These are phyloP conservation scores for Oxyura jamaicensis DNA, from an alignment of 2,113 vertebrate species.

Conservation along the genomic window DNA sequence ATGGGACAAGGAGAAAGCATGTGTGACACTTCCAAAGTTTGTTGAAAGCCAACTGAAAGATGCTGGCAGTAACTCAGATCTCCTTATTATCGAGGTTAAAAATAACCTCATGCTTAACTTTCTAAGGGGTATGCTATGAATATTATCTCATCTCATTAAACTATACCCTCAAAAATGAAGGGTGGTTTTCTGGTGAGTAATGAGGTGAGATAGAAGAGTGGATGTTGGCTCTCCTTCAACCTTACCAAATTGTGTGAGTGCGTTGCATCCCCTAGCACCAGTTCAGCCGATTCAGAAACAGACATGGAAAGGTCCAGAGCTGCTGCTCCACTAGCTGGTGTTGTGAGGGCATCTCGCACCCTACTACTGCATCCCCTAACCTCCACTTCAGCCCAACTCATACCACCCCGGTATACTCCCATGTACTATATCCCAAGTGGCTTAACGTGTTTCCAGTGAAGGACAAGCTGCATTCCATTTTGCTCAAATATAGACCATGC, in stretches of 20 bases:
- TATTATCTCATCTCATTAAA: conserved; percentile 1
- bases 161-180: not conserved
- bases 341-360: not conserved
- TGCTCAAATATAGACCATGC: not conserved
- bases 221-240: not conserved
- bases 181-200: not conserved
- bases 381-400: not conserved
- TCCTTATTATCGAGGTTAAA: not conserved
- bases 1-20: not conserved
- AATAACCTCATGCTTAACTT: not conserved
- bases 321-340: not conserved
- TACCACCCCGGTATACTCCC: not conserved
- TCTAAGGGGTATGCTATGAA: not conserved
- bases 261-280: not conserved
- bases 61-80: not conserved
- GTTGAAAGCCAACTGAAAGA: not conserved
- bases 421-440: not conserved
- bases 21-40: not conserved
- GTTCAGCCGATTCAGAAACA: not conserved
- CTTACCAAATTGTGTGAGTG: not conserved
- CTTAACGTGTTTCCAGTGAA: not conserved
- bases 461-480: not conserved
- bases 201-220: not conserved
- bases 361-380: not conserved
- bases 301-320: not conserved